A percentile compares a stretch with the other conserved stretches of the same genome.
Conservation (phyloP, 1,140 invertebrate genomes). For the Platyscapa corneri region DNA sequence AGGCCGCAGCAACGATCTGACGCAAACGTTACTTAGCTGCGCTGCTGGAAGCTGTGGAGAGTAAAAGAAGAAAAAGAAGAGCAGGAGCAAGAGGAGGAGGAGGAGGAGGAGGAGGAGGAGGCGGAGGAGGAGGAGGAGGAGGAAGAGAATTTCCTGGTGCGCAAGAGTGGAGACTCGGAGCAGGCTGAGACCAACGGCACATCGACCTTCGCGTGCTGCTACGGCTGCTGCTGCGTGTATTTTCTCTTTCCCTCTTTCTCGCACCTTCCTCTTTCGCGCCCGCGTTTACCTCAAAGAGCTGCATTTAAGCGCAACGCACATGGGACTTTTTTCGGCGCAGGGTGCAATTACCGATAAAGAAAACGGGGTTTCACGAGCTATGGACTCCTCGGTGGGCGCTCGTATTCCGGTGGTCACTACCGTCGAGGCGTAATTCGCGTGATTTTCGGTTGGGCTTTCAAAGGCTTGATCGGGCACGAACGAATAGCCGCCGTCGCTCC, state of each 20-base stretch:
- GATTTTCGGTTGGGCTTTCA: background rate
- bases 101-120: conserved; percentile 50
- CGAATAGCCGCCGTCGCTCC: no score
- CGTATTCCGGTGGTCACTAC: no score
- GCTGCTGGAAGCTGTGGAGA: conserved; percentile 31
- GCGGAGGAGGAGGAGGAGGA: conserved; percentile 40
- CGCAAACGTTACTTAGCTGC: conserved; percentile 37
- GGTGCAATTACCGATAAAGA: background rate
- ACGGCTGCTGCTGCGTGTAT: background rate
- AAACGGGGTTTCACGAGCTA: background rate
- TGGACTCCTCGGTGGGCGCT: background rate
- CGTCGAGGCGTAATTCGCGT: background rate
- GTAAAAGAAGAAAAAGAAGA: background rate
- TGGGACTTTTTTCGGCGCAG: background rate
- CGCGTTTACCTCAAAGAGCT: background rate
- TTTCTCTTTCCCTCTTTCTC: background rate
- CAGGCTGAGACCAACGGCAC: conserved; percentile 58
- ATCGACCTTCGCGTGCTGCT: conserved; percentile 61
- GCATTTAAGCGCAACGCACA: background rate
- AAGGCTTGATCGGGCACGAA: no score
- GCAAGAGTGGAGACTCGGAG: background rate
- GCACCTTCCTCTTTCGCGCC: background rate
- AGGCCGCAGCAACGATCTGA: conserved; percentile 24
- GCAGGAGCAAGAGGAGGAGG: background rate
- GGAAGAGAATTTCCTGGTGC: conserved; percentile 58